Conservation (phyloP, 2,113 vertebrate species). For the Leuciscus idus region DNA sequence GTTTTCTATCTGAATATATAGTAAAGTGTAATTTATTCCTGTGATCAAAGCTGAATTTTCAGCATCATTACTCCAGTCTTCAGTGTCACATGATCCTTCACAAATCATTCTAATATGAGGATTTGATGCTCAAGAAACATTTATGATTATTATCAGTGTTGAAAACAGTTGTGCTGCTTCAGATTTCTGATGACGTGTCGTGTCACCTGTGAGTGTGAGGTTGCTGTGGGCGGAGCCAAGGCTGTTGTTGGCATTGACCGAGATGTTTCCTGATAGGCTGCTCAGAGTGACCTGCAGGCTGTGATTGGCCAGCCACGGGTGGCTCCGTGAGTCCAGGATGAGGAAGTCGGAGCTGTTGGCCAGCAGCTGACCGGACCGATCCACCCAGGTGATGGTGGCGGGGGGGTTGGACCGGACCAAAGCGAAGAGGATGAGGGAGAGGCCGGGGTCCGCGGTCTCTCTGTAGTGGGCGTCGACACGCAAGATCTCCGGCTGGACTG, state of each 20-base stretch:
- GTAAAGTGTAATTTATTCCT: too few relatives aligned
- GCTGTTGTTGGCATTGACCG: constrained; percentile 78
- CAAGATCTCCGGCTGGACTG: constrained; percentile 88
- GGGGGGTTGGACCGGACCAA: constrained; percentile 85
- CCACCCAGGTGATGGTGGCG: constrained; percentile 81
- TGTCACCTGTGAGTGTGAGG: constrained; percentile 78
- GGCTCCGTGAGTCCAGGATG: constrained; percentile 77
- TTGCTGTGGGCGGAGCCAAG: constrained; percentile 80
- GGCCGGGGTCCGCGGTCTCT: constrained; percentile 74
- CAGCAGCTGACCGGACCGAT: constrained; percentile 78
- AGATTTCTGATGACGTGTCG: too few relatives aligned
- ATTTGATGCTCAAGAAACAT: too few relatives aligned
- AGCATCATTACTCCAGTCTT: too few relatives aligned
- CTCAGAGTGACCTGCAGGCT: constrained; percentile 79
- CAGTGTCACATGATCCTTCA: too few relatives aligned
- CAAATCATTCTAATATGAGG: too few relatives aligned
- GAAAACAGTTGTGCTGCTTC: too few relatives aligned
- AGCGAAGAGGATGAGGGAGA: constrained; percentile 84
- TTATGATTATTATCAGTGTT: too few relatives aligned
- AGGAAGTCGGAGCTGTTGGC: constrained; percentile 83
- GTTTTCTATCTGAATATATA: neutral
- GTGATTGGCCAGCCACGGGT: constrained; percentile 85
- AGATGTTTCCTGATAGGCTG: constrained; percentile 77
- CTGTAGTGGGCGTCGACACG: constrained; percentile 76
- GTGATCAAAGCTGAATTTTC: too few relatives aligned